A percentile compares a stretch with the other conserved stretches of the same genome.
Conservation (phyloP, 2,113 vertebrate genomes). For the cattle (Bos taurus) region DNA sequence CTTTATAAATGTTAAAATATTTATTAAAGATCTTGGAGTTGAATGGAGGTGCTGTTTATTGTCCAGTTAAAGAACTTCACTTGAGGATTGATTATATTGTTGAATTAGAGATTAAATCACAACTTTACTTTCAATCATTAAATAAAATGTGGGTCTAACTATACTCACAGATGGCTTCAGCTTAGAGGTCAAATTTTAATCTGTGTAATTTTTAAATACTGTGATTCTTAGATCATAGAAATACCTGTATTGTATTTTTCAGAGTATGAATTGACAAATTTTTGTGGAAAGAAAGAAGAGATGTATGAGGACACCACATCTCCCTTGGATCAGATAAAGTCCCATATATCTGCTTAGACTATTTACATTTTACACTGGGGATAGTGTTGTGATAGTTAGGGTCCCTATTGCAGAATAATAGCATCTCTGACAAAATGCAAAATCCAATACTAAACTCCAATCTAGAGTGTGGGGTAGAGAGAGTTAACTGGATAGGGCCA, state of each 20-base stretch:
- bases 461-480: not conserved
- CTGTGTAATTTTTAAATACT: not conserved
- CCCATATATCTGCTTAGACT: not conserved
- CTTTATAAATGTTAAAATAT: not conserved
- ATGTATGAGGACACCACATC: not conserved
- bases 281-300: not conserved
- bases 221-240: not conserved
- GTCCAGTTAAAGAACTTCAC: not conserved
- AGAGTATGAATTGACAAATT: not conserved
- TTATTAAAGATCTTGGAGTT: conserved; percentile 39
- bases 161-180: not conserved
- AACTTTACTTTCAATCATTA: not conserved
- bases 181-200: not conserved
- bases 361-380: not conserved
- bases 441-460: not conserved
- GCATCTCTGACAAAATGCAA: not conserved
- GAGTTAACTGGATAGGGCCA: conserved; percentile 12
- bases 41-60: not conserved
- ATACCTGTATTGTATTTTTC: not conserved
- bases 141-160: not conserved
- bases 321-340: not conserved
- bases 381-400: not conserved
- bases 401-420: not conserved
- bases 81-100: not conserved
- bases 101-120: not conserved